Base-by-base conservation (phyloP, 1,140 invertebrate species). In the Cecropterus lyciades region DNA sequence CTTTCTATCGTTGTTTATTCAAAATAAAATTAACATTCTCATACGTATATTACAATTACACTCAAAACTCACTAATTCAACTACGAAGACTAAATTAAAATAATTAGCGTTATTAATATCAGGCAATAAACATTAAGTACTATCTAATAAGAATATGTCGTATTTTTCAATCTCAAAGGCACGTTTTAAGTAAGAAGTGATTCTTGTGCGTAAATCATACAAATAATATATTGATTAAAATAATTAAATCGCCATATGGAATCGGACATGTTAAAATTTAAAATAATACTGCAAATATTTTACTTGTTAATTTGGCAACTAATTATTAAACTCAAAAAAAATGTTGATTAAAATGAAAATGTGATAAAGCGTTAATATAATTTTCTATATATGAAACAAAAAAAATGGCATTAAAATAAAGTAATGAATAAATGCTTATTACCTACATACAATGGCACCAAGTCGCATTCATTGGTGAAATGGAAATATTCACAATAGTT, bases 361-460 rank as follows among this genome's bases (percentile, higher is more conserved):
- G 20, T 5, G 20, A 24, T 24, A 24, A 24, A 3, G 1, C 20
- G 20, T 24, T 5, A 5, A 24, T 24, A 5, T 5, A 24, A 24
- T 24, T 24, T 24, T 24, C 20, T 1, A 24, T 24, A 5, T 24
- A 24, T 24, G 20, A 24, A 24, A 33, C 1, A 33, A 33, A 1
- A 33, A 33, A 33, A 8, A 6, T 33, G 30, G 5, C 2, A 33
- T 9, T 9, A n/a, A n/a, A n/a, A n/a, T 33, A 33, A 33, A 3
- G 30, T 33, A 33, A 9, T 33, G 30, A 33, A 11, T 40, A 15
- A 53, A 37, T 17, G 51, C 15, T 60, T 48, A 48, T n/a, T 11
- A 27, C 13, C 14, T 48, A 60, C 15, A 30, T 6, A 37, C 13
- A 60, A 49, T 62, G 57, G 57, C 57, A 62, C 57, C 45, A 49